Conservation (phyloP, 2,797 vertebrate genomes). For the Glossophaga mutica region DNA sequence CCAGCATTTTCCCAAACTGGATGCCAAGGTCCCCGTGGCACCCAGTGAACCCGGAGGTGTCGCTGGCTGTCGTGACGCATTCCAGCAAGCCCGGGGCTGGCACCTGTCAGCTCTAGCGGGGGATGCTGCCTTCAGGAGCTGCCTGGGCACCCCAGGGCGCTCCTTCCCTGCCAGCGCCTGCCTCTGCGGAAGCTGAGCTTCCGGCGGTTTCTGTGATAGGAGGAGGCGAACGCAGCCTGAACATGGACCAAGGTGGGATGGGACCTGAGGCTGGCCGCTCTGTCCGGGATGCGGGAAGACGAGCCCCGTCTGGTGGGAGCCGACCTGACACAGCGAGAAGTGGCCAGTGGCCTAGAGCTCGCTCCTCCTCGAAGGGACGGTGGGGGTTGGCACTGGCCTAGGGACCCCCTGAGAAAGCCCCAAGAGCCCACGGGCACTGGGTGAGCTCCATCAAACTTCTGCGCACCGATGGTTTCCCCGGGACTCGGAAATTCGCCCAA, state of each 20-base stretch:
- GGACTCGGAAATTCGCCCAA: neutral
- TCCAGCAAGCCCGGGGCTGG: too few species aligned
- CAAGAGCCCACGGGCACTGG: neutral
- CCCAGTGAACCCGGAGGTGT: neutral
- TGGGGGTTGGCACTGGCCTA: neutral
- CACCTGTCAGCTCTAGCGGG: neutral
- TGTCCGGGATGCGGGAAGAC: too few species aligned
- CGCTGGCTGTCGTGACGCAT: neutral
- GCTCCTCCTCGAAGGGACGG: too few species aligned
- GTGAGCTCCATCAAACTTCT: neutral
- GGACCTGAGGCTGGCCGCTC: too few species aligned
- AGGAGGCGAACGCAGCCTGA: too few species aligned
- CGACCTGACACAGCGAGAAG: too few species aligned
- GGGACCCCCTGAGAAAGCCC: neutral
- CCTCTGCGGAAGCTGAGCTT: neutral
- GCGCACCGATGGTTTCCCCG: neutral
- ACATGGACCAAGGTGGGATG: too few species aligned
- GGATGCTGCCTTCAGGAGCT: too few species aligned
- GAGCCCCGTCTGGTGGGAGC: too few species aligned
- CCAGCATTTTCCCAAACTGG: neutral
- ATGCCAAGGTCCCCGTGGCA: neutral
- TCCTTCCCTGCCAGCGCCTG: rapidly evolving
- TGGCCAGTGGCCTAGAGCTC: too few species aligned
- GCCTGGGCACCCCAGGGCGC: too few species aligned
- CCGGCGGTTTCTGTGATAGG: neutral